Conservation (phyloP, 2,888 invertebrate genomes). For the Coenonympha arcania region DNA sequence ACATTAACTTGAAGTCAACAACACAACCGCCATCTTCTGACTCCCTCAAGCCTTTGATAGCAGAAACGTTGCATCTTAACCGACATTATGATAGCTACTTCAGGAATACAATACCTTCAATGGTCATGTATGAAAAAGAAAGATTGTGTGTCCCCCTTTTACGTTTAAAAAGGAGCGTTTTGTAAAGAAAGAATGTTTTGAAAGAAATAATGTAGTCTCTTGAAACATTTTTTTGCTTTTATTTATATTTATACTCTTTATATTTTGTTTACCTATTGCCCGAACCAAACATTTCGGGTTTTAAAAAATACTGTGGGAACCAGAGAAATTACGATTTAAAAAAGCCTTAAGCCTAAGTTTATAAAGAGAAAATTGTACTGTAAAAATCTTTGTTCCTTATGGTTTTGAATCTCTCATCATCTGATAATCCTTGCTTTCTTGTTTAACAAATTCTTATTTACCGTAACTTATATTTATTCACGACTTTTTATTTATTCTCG, state of each 20-base stretch:
- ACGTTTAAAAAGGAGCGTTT: neutral
- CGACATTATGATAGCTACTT: slow-evolving; percentile 3
- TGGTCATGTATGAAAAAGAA: neutral
- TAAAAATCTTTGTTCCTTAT: too few species aligned
- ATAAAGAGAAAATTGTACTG: neutral
- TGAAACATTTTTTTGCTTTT: too few species aligned
- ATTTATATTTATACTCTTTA: too few species aligned
- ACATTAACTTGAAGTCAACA: slow-evolving; percentile 59
- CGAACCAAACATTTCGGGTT: too few species aligned
- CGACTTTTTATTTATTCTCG: too few species aligned
- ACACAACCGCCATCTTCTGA: slow-evolving; percentile 39
- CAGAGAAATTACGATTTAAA: neutral
- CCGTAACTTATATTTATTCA: too few species aligned
- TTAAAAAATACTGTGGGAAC: neutral
- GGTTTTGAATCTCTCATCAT: too few species aligned
- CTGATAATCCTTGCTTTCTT: too few species aligned
- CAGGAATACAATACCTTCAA: slow-evolving; percentile 10
- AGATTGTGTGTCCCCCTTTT: neutral
- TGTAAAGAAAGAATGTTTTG: too few species aligned
- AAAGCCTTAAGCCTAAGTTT: neutral
- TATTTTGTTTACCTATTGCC: too few species aligned
- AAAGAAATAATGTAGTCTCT: too few species aligned
- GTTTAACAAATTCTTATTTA: too few species aligned
- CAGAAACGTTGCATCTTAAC: slow-evolving; percentile 16
- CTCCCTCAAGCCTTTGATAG: slow-evolving; percentile 35